Base-by-base conservation (phyloP, 2,797 vertebrate genomes). In the Channallabes apus region DNA sequence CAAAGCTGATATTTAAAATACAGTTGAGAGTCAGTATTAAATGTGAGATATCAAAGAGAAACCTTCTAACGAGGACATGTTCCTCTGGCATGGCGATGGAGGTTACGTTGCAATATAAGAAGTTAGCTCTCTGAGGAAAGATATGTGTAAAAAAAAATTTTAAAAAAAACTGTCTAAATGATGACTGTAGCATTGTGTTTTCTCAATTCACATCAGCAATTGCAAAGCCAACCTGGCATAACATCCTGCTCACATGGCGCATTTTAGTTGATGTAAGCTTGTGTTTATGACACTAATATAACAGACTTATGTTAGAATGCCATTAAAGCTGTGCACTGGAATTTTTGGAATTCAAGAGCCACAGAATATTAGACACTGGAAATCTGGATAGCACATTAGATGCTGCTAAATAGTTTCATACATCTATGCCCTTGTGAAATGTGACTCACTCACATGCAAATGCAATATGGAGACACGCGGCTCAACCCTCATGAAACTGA, bases 341-440 rank as follows among this genome's bases (percentile, higher is more conserved):
- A 29, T 80, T 65, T 67, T n/a, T 54, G 62, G 61, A 29, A 29
- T 80, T 65, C 3, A 17, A 29, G 17, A 67, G 62, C 17, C 78
- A 51, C 41, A 67, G 20, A 29, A 67, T 51, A 65, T 29, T 27
- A 80, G 17, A 65, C 51, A 80, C 54, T 65, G 77, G 22, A 79
- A 79, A 64, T 38, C 59, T 64, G n/a, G 32, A 79, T 79, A 32
- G 32, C 76, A 80, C 24, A 64, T 64, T 80, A 80, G 24, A 15
- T 51, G n/a, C 24, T 65, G 61, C n/a, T 80, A 65, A 29, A 35
- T 46, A 64, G 14, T 80, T 62, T 64, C 77, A 41, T 64, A 46
- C 35, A 27, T 80, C 59, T 80, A 46, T 38, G 46, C 24, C 35
- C n/a, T 6, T 12, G 24, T 46, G 35, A 80, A 18, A 80, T 64